Base-by-base conservation (phyloP, 2,888 invertebrate species). In the Limnephilus auricula region DNA sequence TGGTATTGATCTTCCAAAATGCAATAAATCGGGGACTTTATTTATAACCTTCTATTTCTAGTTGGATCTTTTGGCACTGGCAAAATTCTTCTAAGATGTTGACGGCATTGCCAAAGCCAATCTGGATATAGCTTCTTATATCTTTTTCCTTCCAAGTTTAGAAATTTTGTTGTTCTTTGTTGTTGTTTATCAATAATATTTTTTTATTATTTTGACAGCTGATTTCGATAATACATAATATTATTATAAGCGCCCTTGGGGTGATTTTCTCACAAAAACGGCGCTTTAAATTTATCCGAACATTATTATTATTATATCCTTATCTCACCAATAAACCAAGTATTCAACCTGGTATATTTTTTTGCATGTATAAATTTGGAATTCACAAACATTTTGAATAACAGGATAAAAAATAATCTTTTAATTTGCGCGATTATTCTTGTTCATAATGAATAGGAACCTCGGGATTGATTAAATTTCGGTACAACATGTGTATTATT, bases 61-160 rank as follows among this genome's bases (percentile, higher is more conserved):
- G 82, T 18, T 2, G 34, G 32, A 34, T 82, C 82, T 82, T 32
- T 82, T 82, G 82, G 82, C 82, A 82, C 82, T 34, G 82, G 32
- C 34, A 37, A 82, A 37, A 82, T 82, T 31, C 82, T 82, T 34
- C 82, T 82, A 82, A 82, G 34, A 6, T 82, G 82, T 15, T 82
- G 82, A 82, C 82, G 34, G 82, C 65, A n/a, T 65, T 9, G 9
- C n/a, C 65, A 65, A 25, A 65, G 25, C 9, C 65, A 65, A n/a
- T 65, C 65, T 65, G 25, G 25, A 65, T n/a, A 65, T 65, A 25
- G 25, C 25, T 65, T 65, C 65, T n/a, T 65, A 25, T 65, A n/a
- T 65, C 1, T 25, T 65, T 65, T 65, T 65, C 65, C n/a, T n/a
- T 25, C 25, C 65, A 6, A 6, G 9, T n/a, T 65, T n/a, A 25